Evolutionary conservation across 2,113 vertebrate species (phyloP).

Genomic region (Prinia subflava): DNA sequence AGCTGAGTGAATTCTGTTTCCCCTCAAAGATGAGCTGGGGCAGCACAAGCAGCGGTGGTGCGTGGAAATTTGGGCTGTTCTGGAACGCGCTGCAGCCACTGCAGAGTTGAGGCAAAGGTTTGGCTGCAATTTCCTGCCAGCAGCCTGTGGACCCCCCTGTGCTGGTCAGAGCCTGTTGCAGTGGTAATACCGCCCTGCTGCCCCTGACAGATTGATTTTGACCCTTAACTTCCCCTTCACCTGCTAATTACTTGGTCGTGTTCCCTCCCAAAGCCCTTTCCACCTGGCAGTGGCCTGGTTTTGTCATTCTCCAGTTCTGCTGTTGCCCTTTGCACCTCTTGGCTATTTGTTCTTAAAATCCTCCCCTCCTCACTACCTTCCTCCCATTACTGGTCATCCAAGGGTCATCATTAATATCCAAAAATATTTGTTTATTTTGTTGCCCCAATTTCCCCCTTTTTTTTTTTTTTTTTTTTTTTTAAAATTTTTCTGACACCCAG

Average conservation of each 20-base stretch:
- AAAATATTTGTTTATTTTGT: background rate
- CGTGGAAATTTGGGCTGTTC: background rate
- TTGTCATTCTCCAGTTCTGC: conserved; percentile 5
- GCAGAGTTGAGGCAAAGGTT: background rate
- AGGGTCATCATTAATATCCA: background rate
- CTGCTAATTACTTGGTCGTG: background rate
- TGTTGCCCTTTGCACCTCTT: background rate
- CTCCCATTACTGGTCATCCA: background rate
- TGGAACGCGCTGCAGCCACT: background rate
- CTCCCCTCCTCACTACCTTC: background rate
- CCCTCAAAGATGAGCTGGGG: background rate
- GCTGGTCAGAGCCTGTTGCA: background rate
- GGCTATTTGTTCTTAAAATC: background rate
- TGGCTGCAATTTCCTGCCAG: background rate
- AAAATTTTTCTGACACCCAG: background rate
- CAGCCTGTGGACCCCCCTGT: background rate
- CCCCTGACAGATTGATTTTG: background rate
- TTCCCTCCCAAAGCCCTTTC: background rate
- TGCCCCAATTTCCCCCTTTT: background rate
- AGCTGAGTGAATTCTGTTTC: background rate
- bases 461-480: background rate
- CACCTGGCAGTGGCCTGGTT: background rate
- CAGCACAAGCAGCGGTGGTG: background rate
- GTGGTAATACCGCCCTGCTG: background rate
- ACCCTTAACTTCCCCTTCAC: conserved; percentile 18